These are phyloP conservation scores for Zophobas morio DNA, from an alignment of 1,140 invertebrate genomes.

Conservation along the genomic window DNA sequence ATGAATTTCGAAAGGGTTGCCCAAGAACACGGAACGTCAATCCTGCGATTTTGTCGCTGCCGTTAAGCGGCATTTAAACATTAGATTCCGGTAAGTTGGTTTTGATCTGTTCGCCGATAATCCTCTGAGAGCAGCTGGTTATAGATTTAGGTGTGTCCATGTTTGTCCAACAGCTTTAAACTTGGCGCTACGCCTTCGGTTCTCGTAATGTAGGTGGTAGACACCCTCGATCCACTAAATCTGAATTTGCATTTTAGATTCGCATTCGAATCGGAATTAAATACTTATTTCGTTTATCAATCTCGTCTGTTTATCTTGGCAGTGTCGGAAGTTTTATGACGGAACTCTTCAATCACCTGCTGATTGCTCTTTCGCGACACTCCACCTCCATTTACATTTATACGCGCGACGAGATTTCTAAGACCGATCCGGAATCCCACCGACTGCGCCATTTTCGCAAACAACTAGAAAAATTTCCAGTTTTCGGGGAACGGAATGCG, in stretches of 20 bases:
- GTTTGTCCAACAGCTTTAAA: slow-evolving; percentile 67
- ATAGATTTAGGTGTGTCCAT: slow-evolving; percentile 68
- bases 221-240: slow-evolving; percentile 54
- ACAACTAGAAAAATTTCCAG: too few species aligned
- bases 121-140: slow-evolving; percentile 64
- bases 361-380: slow-evolving; percentile 53
- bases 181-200: slow-evolving; percentile 53
- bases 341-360: slow-evolving; percentile 60
- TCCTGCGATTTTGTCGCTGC: slow-evolving; percentile 54
- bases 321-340: slow-evolving; percentile 55
- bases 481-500: not conserved
- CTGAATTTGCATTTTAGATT: slow-evolving; percentile 67
- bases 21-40: slow-evolving; percentile 26
- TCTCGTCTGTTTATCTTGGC: slow-evolving; percentile 57
- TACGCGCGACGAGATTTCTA: too few species aligned
- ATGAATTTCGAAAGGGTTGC: not conserved
- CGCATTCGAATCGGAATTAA: slow-evolving; percentile 63
- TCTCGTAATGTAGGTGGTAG: slow-evolving; percentile 50
- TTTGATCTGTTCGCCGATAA: slow-evolving; percentile 65
- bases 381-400: slow-evolving; percentile 7
- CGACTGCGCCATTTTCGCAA: too few species aligned
- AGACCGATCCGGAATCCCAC: too few species aligned
- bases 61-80: slow-evolving; percentile 61
- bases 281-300: slow-evolving; percentile 64
- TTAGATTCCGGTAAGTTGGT: slow-evolving; percentile 63